Percentiles rank a stretch among this genome's conserved stretches.
phyloP scores from a whole-genome alignment of 2,113 vertebrate genomes.

The Centropristis striata region DNA sequence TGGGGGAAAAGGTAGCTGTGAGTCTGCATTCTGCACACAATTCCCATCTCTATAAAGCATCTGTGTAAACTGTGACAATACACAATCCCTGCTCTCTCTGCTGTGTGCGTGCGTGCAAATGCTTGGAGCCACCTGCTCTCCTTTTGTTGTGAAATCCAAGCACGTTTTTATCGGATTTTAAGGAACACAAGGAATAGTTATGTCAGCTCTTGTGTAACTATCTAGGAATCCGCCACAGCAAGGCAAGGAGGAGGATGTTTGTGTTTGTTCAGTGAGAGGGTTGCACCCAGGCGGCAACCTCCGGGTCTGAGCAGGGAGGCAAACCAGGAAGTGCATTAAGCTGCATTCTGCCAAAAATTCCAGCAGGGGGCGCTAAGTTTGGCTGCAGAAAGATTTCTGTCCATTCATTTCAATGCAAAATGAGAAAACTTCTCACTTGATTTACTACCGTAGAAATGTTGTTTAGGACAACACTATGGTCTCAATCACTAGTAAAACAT shows the following conservation, averaged over 20 bases:
- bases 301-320: no score
- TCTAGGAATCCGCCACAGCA: constrained; percentile 25
- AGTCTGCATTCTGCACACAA: constrained; percentile 53
- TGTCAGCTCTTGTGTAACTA: constrained; percentile 36
- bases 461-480: no score
- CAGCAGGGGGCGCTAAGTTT: no score
- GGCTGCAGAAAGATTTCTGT: no score
- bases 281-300: no score
- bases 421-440: no score
- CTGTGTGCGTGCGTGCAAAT: constrained; percentile 6
- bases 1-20: constrained; percentile 49
- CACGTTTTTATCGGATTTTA: constrained; percentile 24
- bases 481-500: no score
- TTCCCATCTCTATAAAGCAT: constrained; percentile 35
- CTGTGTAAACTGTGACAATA: constrained; percentile 25
- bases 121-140: constrained; percentile 11
- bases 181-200: constrained; percentile 17
- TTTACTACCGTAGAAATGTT: no score
- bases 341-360: no score
- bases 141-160: constrained; percentile 11
- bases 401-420: no score
- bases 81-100: constrained; percentile 36
- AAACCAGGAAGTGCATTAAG: no score
- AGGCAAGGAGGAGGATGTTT: constrained; percentile 2
- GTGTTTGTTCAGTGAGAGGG: constrained; percentile 2